Evolutionary conservation across 37 sponge, comb jelly and placozoan species (phyloP), one percentile per base, ranked within the genome.

Genomic region (Agelas oroides): DNA sequence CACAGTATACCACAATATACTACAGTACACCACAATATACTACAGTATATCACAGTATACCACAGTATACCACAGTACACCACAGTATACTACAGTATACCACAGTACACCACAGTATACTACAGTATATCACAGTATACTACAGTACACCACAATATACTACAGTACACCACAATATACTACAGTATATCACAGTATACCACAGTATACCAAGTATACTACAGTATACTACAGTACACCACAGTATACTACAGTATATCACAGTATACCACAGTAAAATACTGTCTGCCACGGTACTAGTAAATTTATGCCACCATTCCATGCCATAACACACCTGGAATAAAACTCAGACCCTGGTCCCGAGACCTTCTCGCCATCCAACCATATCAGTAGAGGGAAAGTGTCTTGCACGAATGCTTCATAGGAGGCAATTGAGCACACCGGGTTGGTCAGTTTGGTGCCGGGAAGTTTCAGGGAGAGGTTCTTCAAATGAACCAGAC

Each of bases 311-410:
- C n/a, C n/a, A n/a, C n/a, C n/a, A n/a, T n/a, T n/a, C n/a, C n/a
- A n/a, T n/a, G n/a, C n/a, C n/a, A n/a, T 37, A 19, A 70, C 53
- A 32, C 31, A 17, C 81, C 54, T 46, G 24, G 21, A 40, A 39
- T 31, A 65, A 17, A 64, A 64, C 27, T 65, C 32, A 3, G 23
- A 33, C 66, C 79, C 79, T 46, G 25, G 25, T 0, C 19, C 67
- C 27, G 39, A 72, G 24, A 70, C 83, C 37, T 36, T 61, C 62
- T 82, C 83, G 23, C 73, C 73, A 38, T 82, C 83, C 73, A 82
- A n/a, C 83, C 83, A 82, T 12, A 30, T 38, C 20, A 82, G 59
- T 11, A 34, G 15, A 0, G 83, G 83, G 36, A 82, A 61, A 52
- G 25, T 71, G 21, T 62, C 59, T 5, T 19, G 18, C 81, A 70